Evolutionary conservation across 2,113 vertebrate species (phyloP).

Genomic region (Perognathus longimembris): DNA sequence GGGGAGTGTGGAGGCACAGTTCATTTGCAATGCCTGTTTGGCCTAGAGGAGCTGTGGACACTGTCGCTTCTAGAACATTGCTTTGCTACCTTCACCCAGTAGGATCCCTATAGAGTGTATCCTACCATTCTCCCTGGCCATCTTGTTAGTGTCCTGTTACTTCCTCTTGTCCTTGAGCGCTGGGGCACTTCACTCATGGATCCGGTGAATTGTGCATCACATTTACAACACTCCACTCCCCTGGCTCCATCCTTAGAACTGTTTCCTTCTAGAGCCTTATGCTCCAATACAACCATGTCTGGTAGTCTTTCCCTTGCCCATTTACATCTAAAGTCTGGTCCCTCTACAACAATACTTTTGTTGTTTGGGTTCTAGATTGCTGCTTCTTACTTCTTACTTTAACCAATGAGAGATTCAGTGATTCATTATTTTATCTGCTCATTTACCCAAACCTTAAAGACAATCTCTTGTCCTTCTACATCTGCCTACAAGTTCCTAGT

Average conservation of each 20-base stretch:
- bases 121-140: not conserved
- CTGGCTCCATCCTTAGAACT: not conserved
- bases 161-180: not conserved
- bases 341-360: not conserved
- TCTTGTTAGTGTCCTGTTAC: not conserved
- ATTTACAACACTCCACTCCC: too few species aligned
- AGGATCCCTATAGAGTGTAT: not conserved
- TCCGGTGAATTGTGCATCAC: not conserved
- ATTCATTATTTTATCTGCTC: not conserved
- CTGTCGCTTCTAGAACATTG: not conserved
- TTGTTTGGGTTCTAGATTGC: not conserved
- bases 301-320: not conserved
- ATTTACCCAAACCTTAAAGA: slow-evolving; percentile 8
- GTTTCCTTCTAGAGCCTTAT: not conserved
- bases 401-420: not conserved
- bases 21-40: not conserved
- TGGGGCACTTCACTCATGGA: not conserved
- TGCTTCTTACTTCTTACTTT: not conserved
- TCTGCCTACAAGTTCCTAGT: slow-evolving; percentile 31
- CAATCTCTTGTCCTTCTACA: not conserved
- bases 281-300: not conserved
- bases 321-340: not conserved
- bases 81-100: not conserved
- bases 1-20: fast-evolving
- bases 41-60: not conserved